These are phyloP conservation scores for Drosophila lacertosa DNA, from an alignment of 1,140 invertebrate species.

Conservation along the genomic window DNA sequence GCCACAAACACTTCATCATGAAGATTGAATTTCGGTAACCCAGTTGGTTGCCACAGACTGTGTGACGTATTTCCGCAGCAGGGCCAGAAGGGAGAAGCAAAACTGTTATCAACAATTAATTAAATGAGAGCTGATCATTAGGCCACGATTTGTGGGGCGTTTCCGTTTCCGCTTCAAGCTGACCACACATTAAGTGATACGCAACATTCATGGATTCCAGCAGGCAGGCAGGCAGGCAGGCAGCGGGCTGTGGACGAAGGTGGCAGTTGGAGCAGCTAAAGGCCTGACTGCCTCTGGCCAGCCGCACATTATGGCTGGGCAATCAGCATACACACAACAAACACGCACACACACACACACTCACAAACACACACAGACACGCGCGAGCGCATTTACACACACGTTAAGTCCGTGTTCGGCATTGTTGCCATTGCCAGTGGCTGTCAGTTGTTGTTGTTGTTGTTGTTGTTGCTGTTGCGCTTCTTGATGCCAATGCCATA, in stretches of 20 bases:
- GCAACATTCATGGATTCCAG: conserved; percentile 39
- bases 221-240: conserved; percentile 4
- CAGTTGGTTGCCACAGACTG: not conserved
- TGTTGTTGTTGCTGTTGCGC: conserved; percentile 35
- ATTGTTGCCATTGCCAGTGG: conserved; percentile 47
- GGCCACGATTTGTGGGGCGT: conserved; percentile 76
- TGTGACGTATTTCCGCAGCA: conserved; percentile 45
- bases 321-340: conserved; percentile 36
- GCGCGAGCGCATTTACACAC: conserved; percentile 2
- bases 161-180: conserved; percentile 63
- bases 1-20: conserved; percentile 10
- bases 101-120: conserved; percentile 81
- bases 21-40: conserved; percentile 23
- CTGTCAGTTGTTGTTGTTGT: conserved; percentile 36
- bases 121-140: conserved; percentile 78
- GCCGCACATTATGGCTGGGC: conserved; percentile 37
- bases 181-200: conserved; percentile 58
- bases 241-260: too few relatives aligned
- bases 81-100: not conserved
- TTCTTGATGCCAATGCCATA: conserved; percentile 62
- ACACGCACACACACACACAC: conserved; percentile 16
- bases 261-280: conserved; percentile 7
- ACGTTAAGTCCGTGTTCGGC: conserved; percentile 37
- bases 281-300: conserved; percentile 10
- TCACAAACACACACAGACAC: conserved; percentile 35